These are phyloP conservation scores for Agapornis roseicollis DNA, from an alignment of 2,113 vertebrate species.

Conservation along the genomic window DNA sequence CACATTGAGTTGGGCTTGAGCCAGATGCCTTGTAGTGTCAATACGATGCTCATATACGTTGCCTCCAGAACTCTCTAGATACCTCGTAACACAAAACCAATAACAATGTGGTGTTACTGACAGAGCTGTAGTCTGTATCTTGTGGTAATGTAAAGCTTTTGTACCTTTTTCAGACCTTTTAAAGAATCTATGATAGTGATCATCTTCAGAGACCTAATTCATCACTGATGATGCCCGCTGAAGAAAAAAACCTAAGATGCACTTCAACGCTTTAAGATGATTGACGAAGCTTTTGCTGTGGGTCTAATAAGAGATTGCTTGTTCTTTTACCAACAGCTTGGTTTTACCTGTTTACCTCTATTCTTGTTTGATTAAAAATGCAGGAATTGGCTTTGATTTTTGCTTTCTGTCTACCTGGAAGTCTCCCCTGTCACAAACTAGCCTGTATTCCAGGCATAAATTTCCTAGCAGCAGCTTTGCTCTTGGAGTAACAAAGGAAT, in stretches of 20 bases:
- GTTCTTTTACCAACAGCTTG: slow-evolving; percentile 31
- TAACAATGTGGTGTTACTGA: neutral
- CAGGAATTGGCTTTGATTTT: neutral
- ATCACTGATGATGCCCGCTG: slow-evolving; percentile 48
- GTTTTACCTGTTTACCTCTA: neutral
- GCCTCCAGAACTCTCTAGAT: neutral
- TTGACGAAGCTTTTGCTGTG: slow-evolving; percentile 31
- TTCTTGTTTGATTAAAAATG: neutral
- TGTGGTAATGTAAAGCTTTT: neutral
- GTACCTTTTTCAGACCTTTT: slow-evolving; percentile 22
- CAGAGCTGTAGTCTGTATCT: neutral
- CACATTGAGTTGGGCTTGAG: neutral
- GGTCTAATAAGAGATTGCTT: neutral
- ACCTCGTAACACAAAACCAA: neutral
- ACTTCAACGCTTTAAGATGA: slow-evolving; percentile 47
- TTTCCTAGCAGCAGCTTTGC: neutral
- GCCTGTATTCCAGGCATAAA: neutral
- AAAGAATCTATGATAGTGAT: slow-evolving; percentile 10
- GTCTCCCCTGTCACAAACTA: neutral
- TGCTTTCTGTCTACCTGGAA: neutral
- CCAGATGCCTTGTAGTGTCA: neutral
- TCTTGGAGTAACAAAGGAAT: neutral
- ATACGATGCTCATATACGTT: neutral
- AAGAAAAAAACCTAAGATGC: slow-evolving; percentile 23
- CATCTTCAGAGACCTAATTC: slow-evolving; percentile 38